These are phyloP conservation scores for Pholis gunnellus DNA, from an alignment of 2,113 vertebrate species.

Conservation along the genomic window DNA sequence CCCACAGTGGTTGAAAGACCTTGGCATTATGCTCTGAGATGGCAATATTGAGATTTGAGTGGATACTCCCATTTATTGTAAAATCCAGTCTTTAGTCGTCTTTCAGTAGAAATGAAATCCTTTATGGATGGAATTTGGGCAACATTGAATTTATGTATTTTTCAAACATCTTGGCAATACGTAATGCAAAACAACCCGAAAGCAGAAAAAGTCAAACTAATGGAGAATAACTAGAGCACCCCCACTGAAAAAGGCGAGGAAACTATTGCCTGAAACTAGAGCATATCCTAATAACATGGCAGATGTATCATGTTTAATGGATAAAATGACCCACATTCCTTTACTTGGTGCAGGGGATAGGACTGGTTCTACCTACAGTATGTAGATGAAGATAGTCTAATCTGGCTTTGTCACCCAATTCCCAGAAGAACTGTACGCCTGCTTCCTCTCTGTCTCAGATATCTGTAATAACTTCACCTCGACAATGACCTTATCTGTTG, in stretches of 20 bases:
- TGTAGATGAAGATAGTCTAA: constrained; percentile 68
- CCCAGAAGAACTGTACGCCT: constrained; percentile 35
- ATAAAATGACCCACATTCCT: constrained; percentile 74
- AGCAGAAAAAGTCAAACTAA: constrained; percentile 25
- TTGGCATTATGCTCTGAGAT: constrained; percentile 12
- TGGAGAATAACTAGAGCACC: constrained; percentile 39
- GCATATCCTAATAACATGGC: constrained; percentile 58
- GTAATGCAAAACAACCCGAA: not conserved
- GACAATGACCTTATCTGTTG: constrained; percentile 67
- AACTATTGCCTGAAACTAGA: constrained; percentile 61
- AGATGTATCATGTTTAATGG: constrained; percentile 76
- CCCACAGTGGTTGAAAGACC: constrained; percentile 31
- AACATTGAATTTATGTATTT: not conserved
- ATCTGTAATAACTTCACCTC: constrained; percentile 72
- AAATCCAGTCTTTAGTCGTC: constrained; percentile 14
- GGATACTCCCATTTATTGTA: constrained; percentile 13
- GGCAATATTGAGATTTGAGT: constrained; percentile 24
- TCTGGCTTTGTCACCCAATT: constrained; percentile 58
- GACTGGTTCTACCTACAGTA: constrained; percentile 48
- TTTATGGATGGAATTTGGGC: constrained; percentile 5
- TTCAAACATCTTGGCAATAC: not conserved
- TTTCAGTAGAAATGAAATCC: not conserved
- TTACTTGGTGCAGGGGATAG: constrained; percentile 19
- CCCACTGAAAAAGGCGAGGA: not conserved
- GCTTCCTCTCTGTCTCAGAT: constrained; percentile 53